A percentile compares a stretch with the other conserved stretches of the same genome.
Conservation (phyloP, 2,113 vertebrate genomes). For the rat (Rattus norvegicus) region DNA sequence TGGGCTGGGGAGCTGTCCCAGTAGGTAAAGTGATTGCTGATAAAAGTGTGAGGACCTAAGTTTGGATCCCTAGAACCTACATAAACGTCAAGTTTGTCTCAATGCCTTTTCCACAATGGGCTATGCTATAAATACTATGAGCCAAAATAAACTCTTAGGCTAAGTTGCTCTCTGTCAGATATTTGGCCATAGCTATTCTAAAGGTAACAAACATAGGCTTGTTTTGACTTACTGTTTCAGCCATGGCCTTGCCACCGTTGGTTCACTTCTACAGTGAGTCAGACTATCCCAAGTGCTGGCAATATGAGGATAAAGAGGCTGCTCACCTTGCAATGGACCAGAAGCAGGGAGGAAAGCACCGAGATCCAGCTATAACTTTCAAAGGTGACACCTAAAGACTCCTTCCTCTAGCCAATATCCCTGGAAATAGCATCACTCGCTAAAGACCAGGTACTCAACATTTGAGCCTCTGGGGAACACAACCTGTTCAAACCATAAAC, state of each 20-base stretch:
- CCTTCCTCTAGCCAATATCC: neutral
- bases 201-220: neutral
- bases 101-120: too few relatives aligned
- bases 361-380: neutral
- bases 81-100: neutral
- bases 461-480: neutral
- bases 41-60: neutral
- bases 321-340: neutral
- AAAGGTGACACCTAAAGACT: neutral
- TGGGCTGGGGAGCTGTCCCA: neutral
- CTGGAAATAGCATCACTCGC: neutral
- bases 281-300: neutral
- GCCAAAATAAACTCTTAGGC: too few relatives aligned
- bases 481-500: neutral
- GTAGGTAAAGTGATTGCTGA: neutral
- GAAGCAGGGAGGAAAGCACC: neutral
- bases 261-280: neutral
- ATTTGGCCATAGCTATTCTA: neutral
- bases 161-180: too few relatives aligned
- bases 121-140: too few relatives aligned
- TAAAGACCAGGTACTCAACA: neutral
- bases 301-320: neutral
- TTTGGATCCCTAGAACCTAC: neutral
- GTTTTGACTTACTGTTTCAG: neutral
- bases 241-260: neutral